A percentile compares a stretch with the other conserved stretches of the same genome.
These are phyloP conservation scores for Vombatus ursinus DNA, from an alignment of 2,113 vertebrate genomes.

Conservation along the genomic window DNA sequence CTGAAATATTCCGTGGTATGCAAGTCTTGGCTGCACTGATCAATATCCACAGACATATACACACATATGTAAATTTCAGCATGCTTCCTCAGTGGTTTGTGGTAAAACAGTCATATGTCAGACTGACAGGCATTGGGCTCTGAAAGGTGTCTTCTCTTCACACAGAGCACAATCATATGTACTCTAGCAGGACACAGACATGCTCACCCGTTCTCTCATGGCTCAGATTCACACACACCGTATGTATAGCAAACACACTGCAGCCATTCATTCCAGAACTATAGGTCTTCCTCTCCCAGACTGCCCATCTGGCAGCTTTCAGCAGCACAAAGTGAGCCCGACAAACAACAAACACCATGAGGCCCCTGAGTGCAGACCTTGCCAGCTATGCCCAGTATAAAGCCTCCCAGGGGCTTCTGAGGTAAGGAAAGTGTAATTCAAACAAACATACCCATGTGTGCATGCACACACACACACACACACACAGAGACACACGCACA, in stretches of 20 bases:
- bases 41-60: neutral
- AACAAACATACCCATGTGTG: neutral
- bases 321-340: neutral
- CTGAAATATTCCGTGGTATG: conserved; percentile 24
- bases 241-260: neutral
- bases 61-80: neutral
- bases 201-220: neutral
- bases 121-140: neutral
- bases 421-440: neutral
- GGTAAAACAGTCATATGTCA: conserved; percentile 4
- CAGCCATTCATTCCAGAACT: neutral
- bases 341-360: neutral
- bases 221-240: neutral
- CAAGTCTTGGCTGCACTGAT: conserved; percentile 1
- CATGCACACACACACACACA: neutral
- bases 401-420: neutral
- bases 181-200: neutral
- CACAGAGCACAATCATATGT: neutral
- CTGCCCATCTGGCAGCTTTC: conserved; percentile 15
- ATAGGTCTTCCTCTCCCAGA: neutral
- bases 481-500: no score
- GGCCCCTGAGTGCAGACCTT: neutral
- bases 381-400: neutral
- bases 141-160: neutral
- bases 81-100: conserved; percentile 27